phyloP scores from a whole-genome alignment of 2,797 vertebrate species.

The Sebastiscus albofasciatus region DNA sequence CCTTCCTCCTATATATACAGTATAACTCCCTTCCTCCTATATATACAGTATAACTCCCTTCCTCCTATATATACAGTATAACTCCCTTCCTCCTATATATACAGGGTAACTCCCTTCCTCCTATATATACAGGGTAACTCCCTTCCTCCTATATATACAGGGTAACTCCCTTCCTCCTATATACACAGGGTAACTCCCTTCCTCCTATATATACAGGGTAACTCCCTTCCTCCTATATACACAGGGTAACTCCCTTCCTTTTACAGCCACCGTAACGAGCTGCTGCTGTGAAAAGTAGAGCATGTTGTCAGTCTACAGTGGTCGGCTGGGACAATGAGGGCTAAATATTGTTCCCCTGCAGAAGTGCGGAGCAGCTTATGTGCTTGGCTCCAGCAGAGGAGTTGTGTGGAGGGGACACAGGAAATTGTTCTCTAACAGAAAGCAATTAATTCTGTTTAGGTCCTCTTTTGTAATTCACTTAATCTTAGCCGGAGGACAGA shows the following conservation, averaged over 20 bases:
- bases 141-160: too few relatives aligned
- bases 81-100: too few relatives aligned
- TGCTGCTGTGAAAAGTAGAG: neutral
- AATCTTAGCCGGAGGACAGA: slow-evolving; percentile 64
- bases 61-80: too few relatives aligned
- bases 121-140: neutral
- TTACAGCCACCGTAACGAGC: neutral
- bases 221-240: too few relatives aligned
- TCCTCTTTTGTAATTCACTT: slow-evolving; percentile 57
- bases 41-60: too few relatives aligned
- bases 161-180: too few relatives aligned
- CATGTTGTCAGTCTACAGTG: neutral
- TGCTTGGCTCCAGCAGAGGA: slow-evolving; percentile 29
- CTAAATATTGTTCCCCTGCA: slow-evolving; percentile 25
- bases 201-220: too few relatives aligned
- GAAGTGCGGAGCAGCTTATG: slow-evolving; percentile 38
- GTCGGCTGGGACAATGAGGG: neutral
- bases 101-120: too few relatives aligned
- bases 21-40: too few relatives aligned
- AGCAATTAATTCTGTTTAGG: slow-evolving; percentile 66
- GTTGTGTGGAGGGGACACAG: slow-evolving; percentile 46
- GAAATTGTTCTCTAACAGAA: slow-evolving; percentile 67
- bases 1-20: too few relatives aligned
- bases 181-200: too few relatives aligned
- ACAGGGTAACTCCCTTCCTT: neutral